Evolutionary conservation across 2,797 vertebrate species (phyloP), one percentile per base, ranked within the genome.

Genomic region (Alauda arvensis): DNA sequence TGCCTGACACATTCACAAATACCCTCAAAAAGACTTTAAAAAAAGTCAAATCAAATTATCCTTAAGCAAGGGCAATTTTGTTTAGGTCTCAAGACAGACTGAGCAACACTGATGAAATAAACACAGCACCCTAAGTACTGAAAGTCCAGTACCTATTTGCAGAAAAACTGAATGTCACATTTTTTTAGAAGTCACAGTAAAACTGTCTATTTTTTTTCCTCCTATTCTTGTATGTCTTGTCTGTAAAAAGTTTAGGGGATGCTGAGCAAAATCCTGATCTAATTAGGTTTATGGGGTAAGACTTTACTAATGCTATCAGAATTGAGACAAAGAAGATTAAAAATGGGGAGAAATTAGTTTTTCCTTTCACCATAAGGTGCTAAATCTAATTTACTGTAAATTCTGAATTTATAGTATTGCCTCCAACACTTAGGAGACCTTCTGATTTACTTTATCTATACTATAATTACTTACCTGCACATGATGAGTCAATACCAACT

Each of bases 401-500:
- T 61, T 63, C 53, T 85, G 19, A 10, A 90, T 65, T 77, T 79
- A 79, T 39, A 83, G 25, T n/a, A 42, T 8, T 23, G 10, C 45
- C 37, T 77, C 33, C 33, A 56, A 52, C 29, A 66, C 43, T 92
- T 51, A 71, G 48, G 33, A 33, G 15, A 52, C 14, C 43, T 83
- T 81, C 53, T 60, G 25, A 76, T 74, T 72, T 69, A 81, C 42
- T 49, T 10, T 37, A 65, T 26, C 34, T 37, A 57, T 43, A 69
- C 33, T 57, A 14, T 21, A 90, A 48, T 31, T 70, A 93, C 97
- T 91, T 96, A 99, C 99, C 97, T 97, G 94, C 82, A 79, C 74
- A 93, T 25, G 93, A 88, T 26, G 86, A 70, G 74, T 88, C 94
- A 83, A 77, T 57, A 82, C 85, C 92, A 21, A 92, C 93, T 94